Conservation (phyloP, 2,797 vertebrate species). For the Myiothlypis coronata region DNA sequence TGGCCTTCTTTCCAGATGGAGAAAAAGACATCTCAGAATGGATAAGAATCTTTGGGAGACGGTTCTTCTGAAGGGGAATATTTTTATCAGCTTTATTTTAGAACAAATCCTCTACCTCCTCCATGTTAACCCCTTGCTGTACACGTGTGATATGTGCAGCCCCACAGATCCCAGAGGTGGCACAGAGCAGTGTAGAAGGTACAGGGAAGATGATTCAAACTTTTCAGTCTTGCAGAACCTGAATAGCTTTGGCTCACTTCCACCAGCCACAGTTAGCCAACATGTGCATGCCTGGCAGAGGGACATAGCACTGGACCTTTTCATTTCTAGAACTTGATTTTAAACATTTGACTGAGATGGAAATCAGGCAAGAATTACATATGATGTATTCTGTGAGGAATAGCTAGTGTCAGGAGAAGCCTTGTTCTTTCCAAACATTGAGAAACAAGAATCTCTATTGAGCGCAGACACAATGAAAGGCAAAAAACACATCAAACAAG, state of each 20-base stretch:
- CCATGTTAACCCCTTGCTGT: background rate
- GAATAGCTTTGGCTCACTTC: background rate
- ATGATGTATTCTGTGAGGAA: background rate
- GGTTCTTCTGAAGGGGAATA: background rate
- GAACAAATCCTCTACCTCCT: background rate
- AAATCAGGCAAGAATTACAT: background rate
- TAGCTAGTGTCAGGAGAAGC: background rate
- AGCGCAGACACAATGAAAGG: background rate
- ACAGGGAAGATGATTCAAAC: background rate
- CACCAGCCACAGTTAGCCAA: background rate
- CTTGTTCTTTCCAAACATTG: background rate
- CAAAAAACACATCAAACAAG: background rate
- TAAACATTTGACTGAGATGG: background rate
- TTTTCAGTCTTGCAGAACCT: background rate
- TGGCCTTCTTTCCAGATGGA: background rate
- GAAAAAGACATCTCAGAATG: background rate
- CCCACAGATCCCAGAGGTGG: background rate
- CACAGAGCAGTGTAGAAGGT: background rate
- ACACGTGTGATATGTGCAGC: fast-evolving
- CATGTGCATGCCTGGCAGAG: background rate
- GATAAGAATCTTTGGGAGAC: background rate
- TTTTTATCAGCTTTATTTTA: background rate
- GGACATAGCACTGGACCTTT: background rate
- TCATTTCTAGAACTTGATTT: background rate
- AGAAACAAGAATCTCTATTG: background rate